Evolutionary conservation across 2,888 invertebrate species (phyloP), one percentile per base, ranked within the genome.

Genomic region (Amphipyra berbera): DNA sequence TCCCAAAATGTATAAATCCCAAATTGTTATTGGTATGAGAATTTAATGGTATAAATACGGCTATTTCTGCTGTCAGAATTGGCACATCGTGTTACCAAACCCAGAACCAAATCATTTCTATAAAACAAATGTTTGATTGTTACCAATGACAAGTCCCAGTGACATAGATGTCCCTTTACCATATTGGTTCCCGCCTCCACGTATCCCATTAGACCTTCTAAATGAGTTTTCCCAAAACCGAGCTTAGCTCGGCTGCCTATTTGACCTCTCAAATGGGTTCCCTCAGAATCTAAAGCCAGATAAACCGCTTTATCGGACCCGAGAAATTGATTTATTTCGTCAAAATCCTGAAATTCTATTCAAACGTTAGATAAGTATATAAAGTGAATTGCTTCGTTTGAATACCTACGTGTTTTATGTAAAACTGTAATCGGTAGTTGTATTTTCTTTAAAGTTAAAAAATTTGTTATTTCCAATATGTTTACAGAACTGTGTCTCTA

Each of bases 291-390:
- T 41, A 73, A 72, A 76, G 61, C 65, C 69, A 75, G 65, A 69
- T 78, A 77, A 77, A 69, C 65, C 61, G 63, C 57, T 70, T 63
- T 69, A 73, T 68, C 65, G 62, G 47, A 66, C 68, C 56, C 73
- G 45, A 68, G 63, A 65, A 77, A 76, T 70, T 78, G 69, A 78
- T 78, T 76, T 72, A 70, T 78, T 69, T 60, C 46, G 65, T 66
- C 68, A 68, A 68, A 72, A 63, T 53, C 53, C 63, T 61, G 56
- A 60, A 72, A 66, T 59, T 70, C 48, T n/a, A 63, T 59, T 73
- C 41, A 62, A 63, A 53, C 48, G 45, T 50, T 68, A 48, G 35
- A 45, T 40, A 45, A 55, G 61, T 50, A 44, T 58, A 50, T 61
- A 58, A 46, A 68, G 21, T 7, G 33, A 73, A 68, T 53, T 53